phyloP scores from a whole-genome alignment of 1,140 invertebrate species.

The Thaumatotibia leucotreta region DNA sequence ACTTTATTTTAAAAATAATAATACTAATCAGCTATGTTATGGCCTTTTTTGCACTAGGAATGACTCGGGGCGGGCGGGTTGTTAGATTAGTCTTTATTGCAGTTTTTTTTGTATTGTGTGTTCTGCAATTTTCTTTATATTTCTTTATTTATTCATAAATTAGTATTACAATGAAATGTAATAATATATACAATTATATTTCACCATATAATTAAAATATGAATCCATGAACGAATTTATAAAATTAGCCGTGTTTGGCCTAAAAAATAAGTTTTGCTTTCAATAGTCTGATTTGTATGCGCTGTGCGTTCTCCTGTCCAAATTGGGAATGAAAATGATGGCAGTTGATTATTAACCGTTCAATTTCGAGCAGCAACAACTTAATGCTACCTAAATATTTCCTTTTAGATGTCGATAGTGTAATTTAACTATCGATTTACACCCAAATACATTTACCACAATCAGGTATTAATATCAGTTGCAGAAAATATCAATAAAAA shows the following conservation, averaged over 20 bases:
- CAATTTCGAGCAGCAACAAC: not conserved
- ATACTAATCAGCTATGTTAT: too few relatives aligned
- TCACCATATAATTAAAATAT: not conserved
- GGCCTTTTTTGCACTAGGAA: too few relatives aligned
- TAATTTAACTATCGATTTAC: not conserved
- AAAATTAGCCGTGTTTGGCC: not conserved
- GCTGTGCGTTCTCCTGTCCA: not conserved
- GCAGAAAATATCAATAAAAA: not conserved
- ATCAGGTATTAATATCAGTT: not conserved
- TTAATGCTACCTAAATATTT: not conserved
- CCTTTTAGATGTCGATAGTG: not conserved
- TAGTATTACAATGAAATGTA: too few relatives aligned
- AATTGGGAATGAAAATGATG: not conserved
- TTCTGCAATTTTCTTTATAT: not conserved
- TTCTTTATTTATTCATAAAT: not conserved
- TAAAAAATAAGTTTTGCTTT: not conserved
- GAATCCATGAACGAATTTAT: not conserved
- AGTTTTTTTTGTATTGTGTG: too few relatives aligned
- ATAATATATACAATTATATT: too few relatives aligned
- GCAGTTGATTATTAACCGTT: not conserved
- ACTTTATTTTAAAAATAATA: too few relatives aligned
- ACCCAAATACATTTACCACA: too few relatives aligned
- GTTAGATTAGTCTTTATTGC: too few relatives aligned
- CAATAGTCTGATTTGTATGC: not conserved
- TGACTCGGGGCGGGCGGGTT: too few relatives aligned